A percentile compares a stretch with the other conserved stretches of the same genome.
These are phyloP conservation scores for Tinea pellionella DNA, from an alignment of 2,888 invertebrate species.

Conservation along the genomic window DNA sequence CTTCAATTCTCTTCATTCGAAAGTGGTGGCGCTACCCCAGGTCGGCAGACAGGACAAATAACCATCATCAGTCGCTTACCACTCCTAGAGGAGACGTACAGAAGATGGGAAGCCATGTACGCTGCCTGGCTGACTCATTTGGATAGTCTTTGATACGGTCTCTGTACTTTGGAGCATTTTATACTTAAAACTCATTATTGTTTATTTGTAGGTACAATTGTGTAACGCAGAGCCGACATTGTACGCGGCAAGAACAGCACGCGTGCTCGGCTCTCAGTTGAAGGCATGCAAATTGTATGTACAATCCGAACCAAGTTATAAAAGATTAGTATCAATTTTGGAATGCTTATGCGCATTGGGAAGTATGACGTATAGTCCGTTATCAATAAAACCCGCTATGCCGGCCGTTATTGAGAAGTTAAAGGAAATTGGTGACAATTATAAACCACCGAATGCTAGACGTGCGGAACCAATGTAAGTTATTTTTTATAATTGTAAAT, in stretches of 20 bases:
- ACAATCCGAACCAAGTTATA: neutral
- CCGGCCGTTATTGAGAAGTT: constrained; percentile 15
- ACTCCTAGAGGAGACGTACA: too few relatives aligned
- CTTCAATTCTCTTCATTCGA: too few relatives aligned
- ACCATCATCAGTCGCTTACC: too few relatives aligned
- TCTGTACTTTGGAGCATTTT: too few relatives aligned
- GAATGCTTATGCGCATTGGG: constrained; percentile 47
- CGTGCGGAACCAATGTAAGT: too few relatives aligned
- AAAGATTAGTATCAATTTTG: constrained; percentile 28
- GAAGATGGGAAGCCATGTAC: too few relatives aligned
- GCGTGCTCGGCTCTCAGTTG: constrained; percentile 34
- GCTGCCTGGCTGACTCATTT: too few relatives aligned
- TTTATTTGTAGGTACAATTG: constrained; percentile 38
- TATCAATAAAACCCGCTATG: constrained; percentile 16
- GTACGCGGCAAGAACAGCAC: constrained; percentile 41
- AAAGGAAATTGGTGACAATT: constrained; percentile 7
- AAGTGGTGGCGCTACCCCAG: too few relatives aligned
- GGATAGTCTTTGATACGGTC: too few relatives aligned
- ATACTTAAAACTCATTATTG: too few relatives aligned
- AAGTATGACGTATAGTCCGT: constrained; percentile 27
- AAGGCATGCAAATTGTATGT: constrained; percentile 21
- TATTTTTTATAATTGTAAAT: too few relatives aligned
- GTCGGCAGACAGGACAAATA: too few relatives aligned
- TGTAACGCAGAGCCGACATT: constrained; percentile 35
- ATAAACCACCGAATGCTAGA: neutral